These are phyloP conservation scores for Caenorhabditis auriculariae DNA, from an alignment of 2,888 invertebrate species.

Conservation along the genomic window DNA sequence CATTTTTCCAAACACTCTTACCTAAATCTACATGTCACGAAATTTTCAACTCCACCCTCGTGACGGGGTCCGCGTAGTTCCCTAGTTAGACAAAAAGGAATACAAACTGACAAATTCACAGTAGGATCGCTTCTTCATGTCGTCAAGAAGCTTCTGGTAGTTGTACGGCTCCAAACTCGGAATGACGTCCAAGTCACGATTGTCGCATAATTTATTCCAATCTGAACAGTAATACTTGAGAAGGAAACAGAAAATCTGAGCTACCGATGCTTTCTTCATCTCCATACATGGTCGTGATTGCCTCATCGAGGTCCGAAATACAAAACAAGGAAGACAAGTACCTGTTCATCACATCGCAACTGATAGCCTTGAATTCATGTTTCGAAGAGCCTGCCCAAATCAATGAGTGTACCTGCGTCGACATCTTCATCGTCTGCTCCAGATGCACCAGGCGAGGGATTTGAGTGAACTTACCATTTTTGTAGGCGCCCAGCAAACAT, in stretches of 20 bases:
- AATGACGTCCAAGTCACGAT: slow-evolving; percentile 35
- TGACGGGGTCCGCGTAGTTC: too few species aligned
- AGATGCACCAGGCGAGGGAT: slow-evolving; percentile 34
- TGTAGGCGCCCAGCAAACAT: slow-evolving; percentile 31
- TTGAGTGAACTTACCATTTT: slow-evolving; percentile 39
- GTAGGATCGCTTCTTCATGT: slow-evolving; percentile 23
- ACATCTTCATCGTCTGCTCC: slow-evolving; percentile 17
- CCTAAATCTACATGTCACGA: not conserved
- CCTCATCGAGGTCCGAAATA: slow-evolving; percentile 38
- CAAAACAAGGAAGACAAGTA: slow-evolving; percentile 40
- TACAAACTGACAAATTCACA: slow-evolving; percentile 25
- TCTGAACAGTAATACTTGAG: slow-evolving; percentile 13
- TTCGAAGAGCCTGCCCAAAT: too few species aligned
- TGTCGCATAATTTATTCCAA: slow-evolving; percentile 33
- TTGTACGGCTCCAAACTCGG: slow-evolving; percentile 18
- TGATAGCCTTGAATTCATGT: slow-evolving; percentile 18
- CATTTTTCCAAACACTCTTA: not conserved
- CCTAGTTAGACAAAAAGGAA: not conserved
- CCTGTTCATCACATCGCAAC: slow-evolving; percentile 38
- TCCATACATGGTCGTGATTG: slow-evolving; percentile 35
- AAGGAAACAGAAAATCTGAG: not conserved
- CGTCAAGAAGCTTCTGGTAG: slow-evolving; percentile 14
- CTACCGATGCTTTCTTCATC: slow-evolving; percentile 40
- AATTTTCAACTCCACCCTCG: not conserved
- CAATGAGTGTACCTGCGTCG: slow-evolving; percentile 33